A percentile compares a stretch with the other conserved stretches of the same genome.
These are phyloP conservation scores for Oscheius sp. DNA, from an alignment of 2,888 invertebrate genomes.

Conservation along the genomic window DNA sequence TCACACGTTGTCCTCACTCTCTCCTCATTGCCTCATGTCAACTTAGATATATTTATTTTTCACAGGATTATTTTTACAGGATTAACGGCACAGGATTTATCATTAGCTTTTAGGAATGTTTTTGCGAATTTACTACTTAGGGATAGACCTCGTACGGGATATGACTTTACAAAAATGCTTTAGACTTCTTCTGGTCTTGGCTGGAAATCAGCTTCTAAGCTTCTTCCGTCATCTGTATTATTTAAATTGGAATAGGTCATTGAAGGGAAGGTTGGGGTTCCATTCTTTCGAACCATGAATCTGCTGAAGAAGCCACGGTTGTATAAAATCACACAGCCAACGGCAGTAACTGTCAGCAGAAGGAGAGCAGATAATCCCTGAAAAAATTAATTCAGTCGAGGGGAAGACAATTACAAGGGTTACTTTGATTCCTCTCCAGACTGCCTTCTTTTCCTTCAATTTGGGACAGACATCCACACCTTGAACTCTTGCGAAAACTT, in stretches of 20 bases:
- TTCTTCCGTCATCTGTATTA: slow-evolving; percentile 35
- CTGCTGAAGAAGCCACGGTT: neutral
- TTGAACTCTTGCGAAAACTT: slow-evolving; percentile 26
- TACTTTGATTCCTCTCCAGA: slow-evolving; percentile 8
- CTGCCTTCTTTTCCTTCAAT: neutral
- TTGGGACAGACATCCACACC: slow-evolving; percentile 31
- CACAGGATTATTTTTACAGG: no score
- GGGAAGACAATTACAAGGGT: neutral
- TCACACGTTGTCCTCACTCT: neutral
- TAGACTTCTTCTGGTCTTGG: slow-evolving; percentile 51
- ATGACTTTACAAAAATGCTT: slow-evolving; percentile 8
- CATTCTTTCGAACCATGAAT: neutral
- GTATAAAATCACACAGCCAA: neutral
- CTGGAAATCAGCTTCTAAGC: slow-evolving; percentile 44
- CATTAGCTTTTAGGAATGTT: no score
- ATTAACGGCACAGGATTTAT: no score
- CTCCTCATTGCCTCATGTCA: neutral
- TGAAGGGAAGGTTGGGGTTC: slow-evolving; percentile 18
- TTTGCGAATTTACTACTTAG: neutral
- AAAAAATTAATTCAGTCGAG: neutral
- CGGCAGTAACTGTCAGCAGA: neutral
- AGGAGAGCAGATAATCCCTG: slow-evolving; percentile 13
- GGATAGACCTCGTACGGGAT: slow-evolving; percentile 19
- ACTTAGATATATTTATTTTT: no score
- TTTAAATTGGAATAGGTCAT: slow-evolving; percentile 46